Evolutionary conservation across 2,113 vertebrate species (phyloP).

Genomic region (Prunella fulvescens): DNA sequence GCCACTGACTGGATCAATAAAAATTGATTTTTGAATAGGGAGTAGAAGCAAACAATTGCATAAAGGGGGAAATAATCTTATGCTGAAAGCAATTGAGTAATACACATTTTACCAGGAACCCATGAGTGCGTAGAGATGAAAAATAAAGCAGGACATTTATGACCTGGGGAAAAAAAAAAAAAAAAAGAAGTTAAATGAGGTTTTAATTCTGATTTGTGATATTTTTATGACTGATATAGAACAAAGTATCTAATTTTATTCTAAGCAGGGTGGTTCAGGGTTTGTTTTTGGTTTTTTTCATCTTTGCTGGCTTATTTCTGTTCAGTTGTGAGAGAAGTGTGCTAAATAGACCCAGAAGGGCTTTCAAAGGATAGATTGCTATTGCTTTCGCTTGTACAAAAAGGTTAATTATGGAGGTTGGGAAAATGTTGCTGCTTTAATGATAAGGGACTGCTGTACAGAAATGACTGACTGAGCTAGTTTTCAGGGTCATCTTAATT

Average conservation of each 20-base stretch:
- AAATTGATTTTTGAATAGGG: slow-evolving; percentile 59
- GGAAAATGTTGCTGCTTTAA: slow-evolving; percentile 50
- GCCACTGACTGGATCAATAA: slow-evolving; percentile 14
- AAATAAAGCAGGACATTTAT: not conserved
- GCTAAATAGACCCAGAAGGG: slow-evolving; percentile 48
- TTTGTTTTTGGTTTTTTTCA: not conserved
- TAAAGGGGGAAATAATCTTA: slow-evolving; percentile 39
- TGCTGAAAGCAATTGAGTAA: slow-evolving; percentile 36
- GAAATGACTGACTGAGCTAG: slow-evolving; percentile 42
- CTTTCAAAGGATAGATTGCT: slow-evolving; percentile 52
- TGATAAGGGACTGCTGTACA: slow-evolving; percentile 31
- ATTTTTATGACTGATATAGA: slow-evolving; percentile 21
- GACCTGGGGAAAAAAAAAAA: not conserved
- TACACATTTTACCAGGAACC: slow-evolving; percentile 34
- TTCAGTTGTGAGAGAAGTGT: slow-evolving; percentile 46
- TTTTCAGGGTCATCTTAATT: slow-evolving; percentile 59
- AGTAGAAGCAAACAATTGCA: slow-evolving; percentile 47
- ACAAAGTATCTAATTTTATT: slow-evolving; percentile 33
- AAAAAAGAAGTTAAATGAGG: not conserved
- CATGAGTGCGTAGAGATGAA: not conserved
- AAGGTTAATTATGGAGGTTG: slow-evolving; percentile 55
- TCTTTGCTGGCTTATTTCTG: slow-evolving; percentile 15
- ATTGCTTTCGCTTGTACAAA: slow-evolving; percentile 31
- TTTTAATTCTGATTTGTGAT: slow-evolving; percentile 22
- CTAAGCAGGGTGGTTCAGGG: not conserved